Evolutionary conservation across 2,888 invertebrate species (phyloP).

Genomic region (Phyllotreta striolata): DNA sequence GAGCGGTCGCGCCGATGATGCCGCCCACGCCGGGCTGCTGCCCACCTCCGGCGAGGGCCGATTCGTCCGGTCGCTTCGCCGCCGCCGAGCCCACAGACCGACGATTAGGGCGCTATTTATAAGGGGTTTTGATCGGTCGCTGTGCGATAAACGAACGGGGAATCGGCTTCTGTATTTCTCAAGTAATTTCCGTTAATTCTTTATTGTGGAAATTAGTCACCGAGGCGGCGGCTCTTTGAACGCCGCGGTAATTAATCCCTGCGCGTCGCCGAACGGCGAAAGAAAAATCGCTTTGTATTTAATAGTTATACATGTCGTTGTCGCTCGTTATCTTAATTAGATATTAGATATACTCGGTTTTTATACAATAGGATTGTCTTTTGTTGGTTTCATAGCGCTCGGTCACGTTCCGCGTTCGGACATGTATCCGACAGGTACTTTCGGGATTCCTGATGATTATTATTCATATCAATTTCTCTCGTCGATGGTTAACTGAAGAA

Average conservation of each 20-base stretch:
- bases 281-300: constrained; percentile 31
- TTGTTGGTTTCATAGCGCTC: constrained; percentile 27
- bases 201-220: constrained; percentile 17
- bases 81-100: not conserved
- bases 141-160: too few species aligned
- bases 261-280: constrained; percentile 14
- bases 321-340: constrained; percentile 26
- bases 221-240: constrained; percentile 23
- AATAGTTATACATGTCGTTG: constrained; percentile 12
- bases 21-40: constrained; percentile 48
- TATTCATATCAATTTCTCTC: constrained; percentile 18
- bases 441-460: constrained; percentile 23
- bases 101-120: too few species aligned
- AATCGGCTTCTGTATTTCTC: not conserved
- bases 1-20: constrained; percentile 58
- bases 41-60: too few species aligned
- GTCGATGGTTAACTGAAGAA: too few species aligned
- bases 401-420: constrained; percentile 25
- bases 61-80: constrained; percentile 5
- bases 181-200: too few species aligned
- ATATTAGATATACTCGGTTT: constrained; percentile 24
- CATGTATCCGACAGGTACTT: constrained; percentile 26
- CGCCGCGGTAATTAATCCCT: constrained; percentile 22
- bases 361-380: constrained; percentile 20
- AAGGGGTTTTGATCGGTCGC: too few species aligned